Evolutionary conservation across 2,888 invertebrate genomes (phyloP).

Genomic region (Camponotus fellah): DNA sequence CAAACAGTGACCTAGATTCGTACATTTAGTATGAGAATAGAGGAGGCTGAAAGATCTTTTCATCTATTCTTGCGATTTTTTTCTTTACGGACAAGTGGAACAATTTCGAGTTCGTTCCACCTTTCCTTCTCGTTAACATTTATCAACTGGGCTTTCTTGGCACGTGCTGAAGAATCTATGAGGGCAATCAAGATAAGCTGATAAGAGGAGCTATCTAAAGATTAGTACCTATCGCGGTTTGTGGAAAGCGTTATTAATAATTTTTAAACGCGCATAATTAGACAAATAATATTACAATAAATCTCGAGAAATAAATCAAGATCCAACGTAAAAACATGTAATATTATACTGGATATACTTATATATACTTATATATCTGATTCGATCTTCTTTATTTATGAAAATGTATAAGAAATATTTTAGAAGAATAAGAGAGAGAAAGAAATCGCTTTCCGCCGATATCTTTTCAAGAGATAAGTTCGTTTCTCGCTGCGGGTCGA

Average conservation of each 20-base stretch:
- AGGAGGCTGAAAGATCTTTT: slow-evolving; percentile 15
- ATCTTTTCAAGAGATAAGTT: slow-evolving; percentile 16
- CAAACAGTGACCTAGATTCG: slow-evolving; percentile 10
- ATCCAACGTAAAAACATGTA: not conserved
- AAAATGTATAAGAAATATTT: not conserved
- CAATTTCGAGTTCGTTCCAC: not conserved
- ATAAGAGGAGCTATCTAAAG: slow-evolving; percentile 13
- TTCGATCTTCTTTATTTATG: not conserved
- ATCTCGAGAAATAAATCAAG: slow-evolving; percentile 27
- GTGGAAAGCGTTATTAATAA: slow-evolving; percentile 55
- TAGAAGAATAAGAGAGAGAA: not conserved
- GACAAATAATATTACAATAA: not conserved
- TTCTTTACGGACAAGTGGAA: slow-evolving; percentile 25
- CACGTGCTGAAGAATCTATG: slow-evolving; percentile 68
- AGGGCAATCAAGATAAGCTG: slow-evolving; percentile 69
- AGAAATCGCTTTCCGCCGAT: slow-evolving; percentile 5
- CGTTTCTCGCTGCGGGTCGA: slow-evolving; percentile 24
- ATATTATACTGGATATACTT: not conserved
- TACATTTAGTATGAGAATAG: slow-evolving; percentile 8
- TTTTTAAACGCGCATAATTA: slow-evolving; percentile 34
- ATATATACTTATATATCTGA: not conserved
- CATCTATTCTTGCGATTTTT: slow-evolving; percentile 50
- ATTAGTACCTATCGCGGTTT: slow-evolving; percentile 53
- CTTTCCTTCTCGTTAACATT: slow-evolving; percentile 41
- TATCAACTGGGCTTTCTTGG: slow-evolving; percentile 46